Percentiles rank a stretch among this genome's conserved stretches.
Evolutionary conservation across 2,888 invertebrate species (phyloP).

Genomic region (Clusia tigrina): DNA sequence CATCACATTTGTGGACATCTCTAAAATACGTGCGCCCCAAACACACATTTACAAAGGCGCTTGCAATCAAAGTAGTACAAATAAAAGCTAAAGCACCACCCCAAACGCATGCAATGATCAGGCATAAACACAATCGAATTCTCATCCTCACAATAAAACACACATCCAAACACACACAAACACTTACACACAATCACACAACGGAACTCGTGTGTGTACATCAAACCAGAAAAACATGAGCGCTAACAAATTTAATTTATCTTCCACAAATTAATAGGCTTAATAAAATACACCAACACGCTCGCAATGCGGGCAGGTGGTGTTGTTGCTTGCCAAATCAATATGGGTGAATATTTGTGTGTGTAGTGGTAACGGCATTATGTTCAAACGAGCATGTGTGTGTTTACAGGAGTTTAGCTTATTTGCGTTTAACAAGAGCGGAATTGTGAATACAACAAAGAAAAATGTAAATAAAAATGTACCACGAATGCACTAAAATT

Average conservation of each 20-base stretch:
- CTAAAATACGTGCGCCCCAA: too few relatives aligned
- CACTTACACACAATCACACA: background rate
- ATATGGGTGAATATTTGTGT: background rate
- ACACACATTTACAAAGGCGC: too few relatives aligned
- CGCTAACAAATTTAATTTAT: constrained; percentile 32
- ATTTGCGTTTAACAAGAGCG: background rate
- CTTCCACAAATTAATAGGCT: constrained; percentile 31
- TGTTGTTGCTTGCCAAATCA: background rate
- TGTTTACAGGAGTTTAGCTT: too few relatives aligned
- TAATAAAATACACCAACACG: constrained; percentile 8
- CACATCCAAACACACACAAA: too few relatives aligned
- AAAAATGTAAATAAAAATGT: background rate
- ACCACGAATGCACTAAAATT: background rate
- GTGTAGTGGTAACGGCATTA: too few relatives aligned
- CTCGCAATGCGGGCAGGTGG: background rate
- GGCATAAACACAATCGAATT: too few relatives aligned
- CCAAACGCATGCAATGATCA: too few relatives aligned
- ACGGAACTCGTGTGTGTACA: background rate
- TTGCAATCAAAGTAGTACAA: too few relatives aligned
- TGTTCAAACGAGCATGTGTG: too few relatives aligned
- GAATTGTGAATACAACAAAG: background rate
- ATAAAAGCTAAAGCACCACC: too few relatives aligned
- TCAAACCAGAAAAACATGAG: constrained; percentile 16
- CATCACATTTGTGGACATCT: too few relatives aligned
- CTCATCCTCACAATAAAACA: too few relatives aligned